Evolutionary conservation across 2,113 vertebrate genomes (phyloP).

Genomic region (Platysteira castanea): DNA sequence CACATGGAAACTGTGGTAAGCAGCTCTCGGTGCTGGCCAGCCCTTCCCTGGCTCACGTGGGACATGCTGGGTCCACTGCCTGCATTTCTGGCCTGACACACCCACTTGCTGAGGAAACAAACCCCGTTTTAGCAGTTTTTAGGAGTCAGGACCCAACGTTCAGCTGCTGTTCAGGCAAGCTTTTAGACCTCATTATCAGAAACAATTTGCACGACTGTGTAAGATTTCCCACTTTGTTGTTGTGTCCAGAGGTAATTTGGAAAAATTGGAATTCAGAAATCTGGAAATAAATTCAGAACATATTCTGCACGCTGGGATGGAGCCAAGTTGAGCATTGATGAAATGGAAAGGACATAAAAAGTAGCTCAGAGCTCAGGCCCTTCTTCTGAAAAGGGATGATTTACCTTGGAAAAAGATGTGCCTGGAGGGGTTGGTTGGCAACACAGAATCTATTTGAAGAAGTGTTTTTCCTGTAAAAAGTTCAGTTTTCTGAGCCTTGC

Average conservation of each 20-base stretch:
- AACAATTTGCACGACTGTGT: rapidly evolving
- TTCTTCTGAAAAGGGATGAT: neutral
- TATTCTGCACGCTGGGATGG: neutral
- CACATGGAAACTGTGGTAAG: neutral
- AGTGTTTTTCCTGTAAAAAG: neutral
- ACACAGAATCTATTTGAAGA: neutral
- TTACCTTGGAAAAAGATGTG: neutral
- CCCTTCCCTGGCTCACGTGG: neutral
- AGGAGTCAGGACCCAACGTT: neutral
- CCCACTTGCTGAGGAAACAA: neutral
- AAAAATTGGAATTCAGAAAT: neutral
- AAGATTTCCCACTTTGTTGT: neutral
- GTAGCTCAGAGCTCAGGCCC: neutral
- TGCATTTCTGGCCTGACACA: neutral
- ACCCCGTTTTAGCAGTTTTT: neutral
- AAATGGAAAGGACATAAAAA: neutral
- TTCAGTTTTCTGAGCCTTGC: neutral
- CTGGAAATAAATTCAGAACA: neutral
- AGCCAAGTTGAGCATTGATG: neutral
- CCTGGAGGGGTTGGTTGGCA: neutral
- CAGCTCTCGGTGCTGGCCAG: neutral
- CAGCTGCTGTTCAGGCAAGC: neutral
- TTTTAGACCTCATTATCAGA: neutral
- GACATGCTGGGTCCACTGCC: neutral
- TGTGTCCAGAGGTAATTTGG: neutral